A percentile compares a stretch with the other conserved stretches of the same genome.
Evolutionary conservation across 2,797 vertebrate species (phyloP).

Genomic region (Periparus ater): DNA sequence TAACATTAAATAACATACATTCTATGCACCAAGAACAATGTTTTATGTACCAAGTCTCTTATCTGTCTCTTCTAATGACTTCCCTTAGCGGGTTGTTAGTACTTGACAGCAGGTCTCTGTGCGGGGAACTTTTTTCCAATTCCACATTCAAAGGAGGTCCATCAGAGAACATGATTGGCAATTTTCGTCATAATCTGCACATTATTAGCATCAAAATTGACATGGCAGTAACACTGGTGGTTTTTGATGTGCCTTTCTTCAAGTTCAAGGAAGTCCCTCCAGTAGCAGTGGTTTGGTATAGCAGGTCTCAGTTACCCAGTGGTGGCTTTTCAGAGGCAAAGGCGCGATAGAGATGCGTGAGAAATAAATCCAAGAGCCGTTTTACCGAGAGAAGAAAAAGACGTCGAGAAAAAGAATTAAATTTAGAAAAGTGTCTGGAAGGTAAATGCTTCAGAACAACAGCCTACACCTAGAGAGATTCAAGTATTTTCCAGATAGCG

Average conservation of each 20-base stretch:
- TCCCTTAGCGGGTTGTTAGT: slow-evolving; percentile 99
- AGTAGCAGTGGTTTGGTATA: slow-evolving; percentile 77
- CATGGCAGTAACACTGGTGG: slow-evolving; percentile 89
- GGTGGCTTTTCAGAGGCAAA: slow-evolving; percentile 76
- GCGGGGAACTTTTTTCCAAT: slow-evolving; percentile 95
- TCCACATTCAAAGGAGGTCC: slow-evolving; percentile 97
- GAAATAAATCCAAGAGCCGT: slow-evolving; percentile 65
- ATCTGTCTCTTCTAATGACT: slow-evolving; percentile 99
- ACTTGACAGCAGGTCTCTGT: slow-evolving; percentile 98
- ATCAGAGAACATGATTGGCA: slow-evolving; percentile 99
- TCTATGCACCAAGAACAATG: slow-evolving; percentile 92
- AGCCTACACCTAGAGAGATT: slow-evolving; percentile 72
- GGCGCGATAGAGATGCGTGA: slow-evolving; percentile 54
- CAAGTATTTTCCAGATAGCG: slow-evolving; percentile 82
- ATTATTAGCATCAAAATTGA: slow-evolving; percentile 99
- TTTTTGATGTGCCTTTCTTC: slow-evolving; percentile 88
- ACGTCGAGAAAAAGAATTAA: not conserved
- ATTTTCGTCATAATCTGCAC: slow-evolving; percentile 99
- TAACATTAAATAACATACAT: slow-evolving; percentile 90
- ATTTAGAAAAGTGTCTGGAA: slow-evolving; percentile 61
- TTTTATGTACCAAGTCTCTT: slow-evolving; percentile 97
- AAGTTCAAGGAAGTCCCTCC: slow-evolving; percentile 91
- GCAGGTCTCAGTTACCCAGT: slow-evolving; percentile 76
- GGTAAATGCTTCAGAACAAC: slow-evolving; percentile 57
- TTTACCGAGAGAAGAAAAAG: slow-evolving; percentile 38